Base-by-base conservation (phyloP, 2,888 invertebrate species). In the Sminthurinus aureus region DNA sequence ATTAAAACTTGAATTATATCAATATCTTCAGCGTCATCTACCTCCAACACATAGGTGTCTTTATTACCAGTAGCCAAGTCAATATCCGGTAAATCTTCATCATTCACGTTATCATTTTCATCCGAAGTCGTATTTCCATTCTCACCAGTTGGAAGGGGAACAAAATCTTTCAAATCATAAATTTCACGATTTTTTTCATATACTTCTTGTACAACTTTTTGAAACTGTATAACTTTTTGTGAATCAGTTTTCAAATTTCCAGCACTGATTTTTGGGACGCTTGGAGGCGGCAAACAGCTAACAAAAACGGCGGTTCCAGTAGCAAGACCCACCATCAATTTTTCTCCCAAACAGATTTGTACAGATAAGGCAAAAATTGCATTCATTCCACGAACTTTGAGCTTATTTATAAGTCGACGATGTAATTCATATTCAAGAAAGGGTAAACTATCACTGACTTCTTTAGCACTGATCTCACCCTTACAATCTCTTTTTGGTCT, bases 361-460 rank as follows among this genome's bases (percentile, higher is more conserved):
- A 93, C 92, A 89, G 94, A 94, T 11, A 98, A 92, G 0, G 96
- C 96, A 91, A 98, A 98, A 81, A 98, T 92, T 6, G 97, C 95
- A 91, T 98, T 99, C 93, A 98, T 98, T 11, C 97, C 98, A 91
- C 96, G 96, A 86, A 98, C 95, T 90, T 96, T 94, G 2, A 98
- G 91, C 90, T 98, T 98, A 89, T 96, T 97, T 0, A 98, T 93
- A 66, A 98, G 91, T 87, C 98, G 93, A 85, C 96, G 94, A 91
- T 99, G 98, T 76, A 99, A 91, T 90, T 99, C 98, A 90, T 98
- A 98, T 90, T 99, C 98, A 82, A 81, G 91, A 91, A 98, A 98
- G 0, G 98, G 98, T 82, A 98, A 92, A 88, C 96, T 96, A 91
- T 98, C 96, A 0, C 98, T 98, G 84, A 99, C 96, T 91, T 98